These are phyloP conservation scores for Urocolius indicus DNA, from an alignment of 2,113 vertebrate genomes.

Conservation along the genomic window DNA sequence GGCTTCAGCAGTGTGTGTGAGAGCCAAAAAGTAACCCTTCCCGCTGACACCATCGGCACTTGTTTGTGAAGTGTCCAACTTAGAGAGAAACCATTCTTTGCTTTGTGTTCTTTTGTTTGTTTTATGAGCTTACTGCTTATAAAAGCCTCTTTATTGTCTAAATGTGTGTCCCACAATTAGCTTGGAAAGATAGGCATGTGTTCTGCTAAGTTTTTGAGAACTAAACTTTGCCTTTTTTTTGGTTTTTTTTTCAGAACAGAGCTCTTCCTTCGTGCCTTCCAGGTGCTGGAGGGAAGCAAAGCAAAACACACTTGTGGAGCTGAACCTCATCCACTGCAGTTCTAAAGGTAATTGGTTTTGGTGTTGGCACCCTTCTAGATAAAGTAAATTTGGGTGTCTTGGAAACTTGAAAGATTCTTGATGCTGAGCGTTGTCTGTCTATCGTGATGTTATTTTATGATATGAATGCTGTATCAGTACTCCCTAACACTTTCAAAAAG, in stretches of 20 bases:
- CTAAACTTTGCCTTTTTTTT: not conserved
- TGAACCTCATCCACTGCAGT: slow-evolving; percentile 65
- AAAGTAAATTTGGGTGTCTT: not conserved
- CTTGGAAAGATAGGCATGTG: not conserved
- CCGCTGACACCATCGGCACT: not conserved
- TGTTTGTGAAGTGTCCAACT: not conserved
- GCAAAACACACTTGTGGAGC: slow-evolving; percentile 51
- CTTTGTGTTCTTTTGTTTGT: accelerated
- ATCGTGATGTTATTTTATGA: not conserved
- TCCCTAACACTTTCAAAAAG: not conserved
- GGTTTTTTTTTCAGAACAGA: not conserved
- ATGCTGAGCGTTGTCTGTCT: not conserved
- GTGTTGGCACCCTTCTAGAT: not conserved
- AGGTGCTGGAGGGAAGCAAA: slow-evolving; percentile 76
- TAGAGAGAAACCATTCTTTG: not conserved
- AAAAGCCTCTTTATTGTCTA: not conserved
- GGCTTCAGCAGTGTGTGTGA: accelerated
- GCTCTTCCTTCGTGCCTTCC: not conserved
- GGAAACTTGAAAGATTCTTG: not conserved
- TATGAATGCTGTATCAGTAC: not conserved
- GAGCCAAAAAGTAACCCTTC: not conserved
- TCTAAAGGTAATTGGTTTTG: slow-evolving; percentile 66
- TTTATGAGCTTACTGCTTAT: not conserved
- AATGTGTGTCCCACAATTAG: not conserved
- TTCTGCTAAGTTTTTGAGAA: not conserved